Conservation (phyloP, 2,888 invertebrate species). For the Palloptera scutellata region DNA sequence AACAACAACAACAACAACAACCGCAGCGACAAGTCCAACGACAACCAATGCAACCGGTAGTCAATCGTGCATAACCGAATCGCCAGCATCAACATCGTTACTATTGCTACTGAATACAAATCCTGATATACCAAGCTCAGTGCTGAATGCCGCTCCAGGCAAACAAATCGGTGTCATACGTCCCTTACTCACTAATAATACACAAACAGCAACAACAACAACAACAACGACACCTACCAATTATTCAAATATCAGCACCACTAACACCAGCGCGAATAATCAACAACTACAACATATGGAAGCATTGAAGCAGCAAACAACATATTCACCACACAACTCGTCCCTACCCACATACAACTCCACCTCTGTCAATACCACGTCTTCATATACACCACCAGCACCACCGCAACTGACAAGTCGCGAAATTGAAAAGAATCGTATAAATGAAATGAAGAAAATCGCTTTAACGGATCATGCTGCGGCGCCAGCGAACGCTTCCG, state of each 20-base stretch:
- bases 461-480: constrained; percentile 40
- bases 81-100: constrained; percentile 31
- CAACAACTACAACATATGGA: constrained; percentile 39
- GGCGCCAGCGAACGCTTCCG: constrained; percentile 25
- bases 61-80: constrained; percentile 32
- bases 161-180: constrained; percentile 69
- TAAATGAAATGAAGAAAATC: constrained; percentile 72
- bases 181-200: constrained; percentile 57
- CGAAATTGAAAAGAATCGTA: constrained; percentile 75
- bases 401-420: constrained; percentile 66
- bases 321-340: constrained; percentile 5
- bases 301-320: constrained; percentile 36
- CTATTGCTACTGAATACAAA: background rate
- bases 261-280: constrained; percentile 16
- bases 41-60: background rate
- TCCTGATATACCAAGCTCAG: constrained; percentile 46
- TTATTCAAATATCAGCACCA: constrained; percentile 17
- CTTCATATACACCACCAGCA: constrained; percentile 21
- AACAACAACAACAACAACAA: constrained; percentile 45
- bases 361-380: background rate
- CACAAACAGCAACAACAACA: constrained; percentile 26
- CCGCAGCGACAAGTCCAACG: constrained; percentile 38
- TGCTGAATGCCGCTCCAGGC: constrained; percentile 42
- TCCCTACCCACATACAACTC: constrained; percentile 12
- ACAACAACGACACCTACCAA: constrained; percentile 16